Evolutionary conservation across 2,888 invertebrate genomes (phyloP), one percentile per base, ranked within the genome.

Genomic region (Cataglyphis altisquamis): DNA sequence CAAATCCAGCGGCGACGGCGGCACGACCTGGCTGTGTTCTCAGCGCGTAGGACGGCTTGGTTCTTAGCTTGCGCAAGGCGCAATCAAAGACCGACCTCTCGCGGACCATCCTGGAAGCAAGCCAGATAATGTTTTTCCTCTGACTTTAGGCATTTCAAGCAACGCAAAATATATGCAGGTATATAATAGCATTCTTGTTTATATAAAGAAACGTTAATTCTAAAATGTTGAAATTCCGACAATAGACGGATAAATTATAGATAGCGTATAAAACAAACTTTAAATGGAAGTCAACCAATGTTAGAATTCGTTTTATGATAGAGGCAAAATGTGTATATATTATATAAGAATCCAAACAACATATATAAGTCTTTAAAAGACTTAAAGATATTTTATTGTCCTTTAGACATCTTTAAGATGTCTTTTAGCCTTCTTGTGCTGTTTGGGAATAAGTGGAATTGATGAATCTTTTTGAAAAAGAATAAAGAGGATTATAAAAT

Each of bases 71-170:
- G 36, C 60, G 66, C 52, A 52, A 52, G 18, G 64, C 83, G n/a
- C 75, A 82, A 73, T 77, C 39, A 83, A 32, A 36, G 70, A 1
- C 78, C 57, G 89, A 84, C 89, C 90, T 90, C 91, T 90, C 81
- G 77, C 86, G 91, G 88, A 39, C 21, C 39, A 55, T 60, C 74
- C 75, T 73, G 83, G 84, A 89, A 89, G 32, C 82, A 63, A 60
- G 75, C 87, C 82, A 84, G 83, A 80, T 87, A 86, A 90, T 87
- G 86, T 90, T 89, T 89, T 88, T 86, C 87, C 74, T 80, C 64
- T 48, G 60, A 66, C 67, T 45, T 55, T 29, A 84, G 32, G 29
- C 73, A 21, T 66, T 66, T 21, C 45, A 21, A 81, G 66, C 70
- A 83, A 89, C 83, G 86, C 85, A 84, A 85, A 84, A 84, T n/a